Conservation (phyloP, 2,888 invertebrate species). For the Tortrix viridana region DNA sequence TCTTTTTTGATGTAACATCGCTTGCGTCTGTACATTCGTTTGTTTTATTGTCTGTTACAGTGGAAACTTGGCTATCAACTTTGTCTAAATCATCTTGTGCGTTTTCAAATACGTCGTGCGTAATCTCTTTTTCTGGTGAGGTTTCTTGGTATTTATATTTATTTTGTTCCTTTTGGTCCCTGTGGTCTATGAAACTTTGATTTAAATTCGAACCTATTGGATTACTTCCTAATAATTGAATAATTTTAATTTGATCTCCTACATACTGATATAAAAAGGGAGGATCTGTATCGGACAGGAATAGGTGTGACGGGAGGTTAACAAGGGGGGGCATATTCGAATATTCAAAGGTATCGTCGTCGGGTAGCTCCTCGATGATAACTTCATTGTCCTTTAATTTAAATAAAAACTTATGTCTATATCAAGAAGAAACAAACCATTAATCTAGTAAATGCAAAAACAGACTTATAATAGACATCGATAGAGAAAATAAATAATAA, state of each 20-base stretch:
- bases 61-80: slow-evolving; percentile 20
- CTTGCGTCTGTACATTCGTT: slow-evolving; percentile 17
- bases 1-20: slow-evolving; percentile 39
- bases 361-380: slow-evolving; percentile 80
- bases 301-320: slow-evolving; percentile 65
- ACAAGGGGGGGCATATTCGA: slow-evolving; percentile 77
- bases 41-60: slow-evolving; percentile 37
- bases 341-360: slow-evolving; percentile 76
- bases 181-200: slow-evolving; percentile 56
- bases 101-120: slow-evolving; percentile 40
- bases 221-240: slow-evolving; percentile 73
- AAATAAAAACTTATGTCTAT: slow-evolving; percentile 76
- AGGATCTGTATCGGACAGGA: slow-evolving; percentile 73
- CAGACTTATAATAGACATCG: slow-evolving; percentile 61
- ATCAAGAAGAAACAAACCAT: slow-evolving; percentile 57
- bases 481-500: slow-evolving; percentile 29
- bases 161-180: slow-evolving; percentile 57
- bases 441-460: slow-evolving; percentile 73
- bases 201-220: slow-evolving; percentile 61
- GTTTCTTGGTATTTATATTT: slow-evolving; percentile 37
- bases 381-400: slow-evolving; percentile 82
- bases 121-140: slow-evolving; percentile 15
- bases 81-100: slow-evolving; percentile 41
- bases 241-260: slow-evolving; percentile 74
- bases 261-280: slow-evolving; percentile 77